phyloP scores from a whole-genome alignment of 1,140 invertebrate genomes.

The Diuraphis noxia region DNA sequence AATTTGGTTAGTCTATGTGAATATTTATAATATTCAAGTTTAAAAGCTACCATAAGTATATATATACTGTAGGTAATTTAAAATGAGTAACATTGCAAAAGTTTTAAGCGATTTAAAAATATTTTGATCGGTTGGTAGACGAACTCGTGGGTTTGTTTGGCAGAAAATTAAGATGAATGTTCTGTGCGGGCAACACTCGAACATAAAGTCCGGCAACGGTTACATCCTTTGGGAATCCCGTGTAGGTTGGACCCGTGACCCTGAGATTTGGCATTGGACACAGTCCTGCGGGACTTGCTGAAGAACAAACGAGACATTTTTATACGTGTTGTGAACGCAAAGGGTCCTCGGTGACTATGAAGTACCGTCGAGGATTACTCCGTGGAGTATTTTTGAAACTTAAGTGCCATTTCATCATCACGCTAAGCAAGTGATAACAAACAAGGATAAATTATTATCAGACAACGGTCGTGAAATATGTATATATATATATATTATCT shows the following conservation, averaged over 20 bases:
- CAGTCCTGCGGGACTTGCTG: not conserved
- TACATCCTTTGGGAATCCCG: conserved; percentile 10
- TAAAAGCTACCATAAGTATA: not conserved
- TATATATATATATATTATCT: not conserved
- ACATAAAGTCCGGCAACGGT: not conserved
- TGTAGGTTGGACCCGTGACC: not conserved
- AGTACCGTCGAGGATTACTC: not conserved
- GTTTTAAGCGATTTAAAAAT: conserved; percentile 2
- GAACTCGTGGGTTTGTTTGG: not conserved
- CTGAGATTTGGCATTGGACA: conserved; percentile 7
- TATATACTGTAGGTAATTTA: not conserved
- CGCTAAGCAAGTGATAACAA: conserved; percentile 23
- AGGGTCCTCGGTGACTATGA: conserved; percentile 19
- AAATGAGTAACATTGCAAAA: not conserved
- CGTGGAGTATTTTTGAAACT: conserved; percentile 34
- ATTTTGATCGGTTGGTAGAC: not conserved
- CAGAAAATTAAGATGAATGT: conserved; percentile 43
- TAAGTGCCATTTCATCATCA: conserved; percentile 24
- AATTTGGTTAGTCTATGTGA: not conserved
- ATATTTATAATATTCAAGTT: not conserved
- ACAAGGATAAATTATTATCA: conserved; percentile 22
- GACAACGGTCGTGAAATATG: not conserved
- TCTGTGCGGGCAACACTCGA: not conserved
- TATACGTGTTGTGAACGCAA: not conserved
- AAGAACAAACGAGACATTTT: conserved; percentile 35